phyloP scores from a whole-genome alignment of 1,140 invertebrate species.

The Drosophila nigrodunni region DNA sequence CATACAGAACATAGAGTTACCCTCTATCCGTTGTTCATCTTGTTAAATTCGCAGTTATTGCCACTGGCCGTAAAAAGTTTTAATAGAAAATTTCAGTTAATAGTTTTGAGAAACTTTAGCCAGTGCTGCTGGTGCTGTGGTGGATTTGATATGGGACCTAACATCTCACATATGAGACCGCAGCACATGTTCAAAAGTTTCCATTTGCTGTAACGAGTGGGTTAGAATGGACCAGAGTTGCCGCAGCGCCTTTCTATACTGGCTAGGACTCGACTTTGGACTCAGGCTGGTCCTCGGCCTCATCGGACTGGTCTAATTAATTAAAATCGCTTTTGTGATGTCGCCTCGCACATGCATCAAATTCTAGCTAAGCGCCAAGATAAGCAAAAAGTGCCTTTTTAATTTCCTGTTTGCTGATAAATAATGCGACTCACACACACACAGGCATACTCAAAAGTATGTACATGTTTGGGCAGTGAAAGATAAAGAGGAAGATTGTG shows the following conservation, averaged over 20 bases:
- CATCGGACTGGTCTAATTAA: constrained; percentile 67
- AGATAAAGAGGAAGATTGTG: constrained; percentile 27
- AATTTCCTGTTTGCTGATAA: constrained; percentile 83
- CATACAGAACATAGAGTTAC: background rate
- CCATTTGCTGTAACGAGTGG: constrained; percentile 52
- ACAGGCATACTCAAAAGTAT: background rate
- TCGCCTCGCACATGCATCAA: constrained; percentile 55
- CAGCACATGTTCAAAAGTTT: constrained; percentile 65
- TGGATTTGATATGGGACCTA: constrained; percentile 79
- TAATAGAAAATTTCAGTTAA: constrained; percentile 83
- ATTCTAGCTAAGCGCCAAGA: constrained; percentile 73
- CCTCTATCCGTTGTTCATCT: background rate
- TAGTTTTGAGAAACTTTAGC: constrained; percentile 68
- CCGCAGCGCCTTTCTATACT: constrained; percentile 29
- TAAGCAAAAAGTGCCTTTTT: constrained; percentile 66
- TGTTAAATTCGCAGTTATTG: constrained; percentile 23
- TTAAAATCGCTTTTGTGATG: constrained; percentile 75
- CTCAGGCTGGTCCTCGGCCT: constrained; percentile 4
- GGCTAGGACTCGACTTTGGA: background rate
- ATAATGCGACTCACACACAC: constrained; percentile 57
- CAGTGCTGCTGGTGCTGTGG: constrained; percentile 51
- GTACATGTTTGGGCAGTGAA: constrained; percentile 11
- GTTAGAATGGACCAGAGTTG: background rate
- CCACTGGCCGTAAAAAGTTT: constrained; percentile 62
- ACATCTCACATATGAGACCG: constrained; percentile 21